Evolutionary conservation across 2,113 vertebrate genomes (phyloP), one percentile per base, ranked within the genome.

Genomic region (Eclectus roratus): DNA sequence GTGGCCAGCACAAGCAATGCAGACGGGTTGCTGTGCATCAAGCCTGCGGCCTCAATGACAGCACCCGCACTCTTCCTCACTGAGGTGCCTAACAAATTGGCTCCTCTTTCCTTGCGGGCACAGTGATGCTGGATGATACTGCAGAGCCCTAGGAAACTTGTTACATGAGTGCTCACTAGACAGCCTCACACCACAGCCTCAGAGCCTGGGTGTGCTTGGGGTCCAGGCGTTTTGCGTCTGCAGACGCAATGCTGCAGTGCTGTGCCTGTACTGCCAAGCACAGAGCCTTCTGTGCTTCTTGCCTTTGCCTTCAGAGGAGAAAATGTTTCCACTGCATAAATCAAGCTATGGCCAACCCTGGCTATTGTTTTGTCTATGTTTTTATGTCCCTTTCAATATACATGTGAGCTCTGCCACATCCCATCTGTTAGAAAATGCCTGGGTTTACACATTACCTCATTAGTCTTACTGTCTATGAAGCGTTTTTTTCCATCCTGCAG

Each of bases 31-130:
- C 69, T 49, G 33, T 12, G 13, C 18, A 10, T 43, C 52, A 9
- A 49, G 27, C 24, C 80, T 78, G 71, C 46, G 23, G 41, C 60
- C 44, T 21, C 1, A 1, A 43, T 8, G 11, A 4, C 0, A 1
- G 55, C 39, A 13, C 39, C 70, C 0, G 0, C 0, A 0, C 11
- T 24, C 8, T 35, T 17, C 19, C 8, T 1, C 8, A 0, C 25
- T 1, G 6, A 10, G 25, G 8, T 35, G 64, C 35, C 49, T 6
- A 35, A 64, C 33, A 24, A 24, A 52, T 21, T 25, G 44, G 24
- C 27, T 66, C 18, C 50, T 28, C 35, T 46, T 15, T 49, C 25
- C 65, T 7, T 0, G 5, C 1, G 4, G 25, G 56, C 4, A n/a
- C 28, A 73, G 49, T 0, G 0, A 2, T 58, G 50, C 43, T 88